A percentile compares a stretch with the other conserved stretches of the same genome.
These are phyloP conservation scores for Enteromius afrohamiltoni DNA, from an alignment of 2,797 vertebrate species.

Conservation along the genomic window DNA sequence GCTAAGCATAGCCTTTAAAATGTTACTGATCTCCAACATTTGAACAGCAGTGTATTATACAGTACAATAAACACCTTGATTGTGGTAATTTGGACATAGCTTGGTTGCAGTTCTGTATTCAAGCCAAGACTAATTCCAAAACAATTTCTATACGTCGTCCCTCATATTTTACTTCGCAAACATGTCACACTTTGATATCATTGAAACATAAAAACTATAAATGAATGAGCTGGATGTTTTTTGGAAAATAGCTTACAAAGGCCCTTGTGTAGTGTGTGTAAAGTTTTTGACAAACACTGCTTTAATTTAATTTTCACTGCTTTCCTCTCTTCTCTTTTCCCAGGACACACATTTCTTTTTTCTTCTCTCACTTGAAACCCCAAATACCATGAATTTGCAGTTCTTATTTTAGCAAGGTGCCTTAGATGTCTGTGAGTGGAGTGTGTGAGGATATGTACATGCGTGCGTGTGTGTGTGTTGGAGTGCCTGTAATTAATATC, in stretches of 20 bases:
- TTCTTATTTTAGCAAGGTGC: slow-evolving; percentile 34
- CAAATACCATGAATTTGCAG: slow-evolving; percentile 24
- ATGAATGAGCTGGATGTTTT: not conserved
- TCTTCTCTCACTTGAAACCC: not conserved
- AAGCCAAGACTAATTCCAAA: not conserved
- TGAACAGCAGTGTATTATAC: not conserved
- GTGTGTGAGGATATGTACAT: not conserved
- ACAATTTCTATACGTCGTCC: not conserved
- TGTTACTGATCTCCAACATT: not conserved
- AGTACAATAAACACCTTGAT: not conserved
- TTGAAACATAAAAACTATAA: not conserved
- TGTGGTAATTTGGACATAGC: not conserved
- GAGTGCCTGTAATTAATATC: slow-evolving; percentile 42
- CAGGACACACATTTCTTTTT: not conserved
- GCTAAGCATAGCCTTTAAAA: not conserved
- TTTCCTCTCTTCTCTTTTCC: not conserved
- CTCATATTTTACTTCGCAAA: not conserved
- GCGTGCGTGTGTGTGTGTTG: not conserved
- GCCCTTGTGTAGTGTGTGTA: not conserved
- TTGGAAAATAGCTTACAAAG: slow-evolving; percentile 6
- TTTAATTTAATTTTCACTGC: slow-evolving; percentile 9
- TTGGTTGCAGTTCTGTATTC: not conserved
- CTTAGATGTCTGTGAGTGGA: not conserved
- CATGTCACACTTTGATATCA: slow-evolving; percentile 2
- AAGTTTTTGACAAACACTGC: slow-evolving; percentile 12